phyloP scores from a whole-genome alignment of 2,113 vertebrate species.

The Chamaetylas fuelleborni region DNA sequence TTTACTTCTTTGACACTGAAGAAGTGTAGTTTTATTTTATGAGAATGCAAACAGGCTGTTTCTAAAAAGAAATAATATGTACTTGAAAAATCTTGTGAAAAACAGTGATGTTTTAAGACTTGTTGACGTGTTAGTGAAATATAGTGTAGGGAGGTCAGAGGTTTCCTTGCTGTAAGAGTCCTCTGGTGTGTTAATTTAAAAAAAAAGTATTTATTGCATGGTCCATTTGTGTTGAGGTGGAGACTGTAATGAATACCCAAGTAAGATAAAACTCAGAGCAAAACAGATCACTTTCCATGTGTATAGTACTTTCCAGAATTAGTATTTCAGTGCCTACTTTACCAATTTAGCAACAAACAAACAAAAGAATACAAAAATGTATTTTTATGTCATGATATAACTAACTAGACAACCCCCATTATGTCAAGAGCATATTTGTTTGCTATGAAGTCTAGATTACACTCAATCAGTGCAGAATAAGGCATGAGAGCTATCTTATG shows the following conservation, averaged over 20 bases:
- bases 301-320: not conserved
- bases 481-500: conserved; percentile 15
- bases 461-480: conserved; percentile 31
- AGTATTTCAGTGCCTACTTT: not conserved
- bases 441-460: conserved; percentile 44
- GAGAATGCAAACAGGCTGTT: not conserved
- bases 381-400: conserved; percentile 28
- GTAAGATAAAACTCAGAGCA: not conserved
- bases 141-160: not conserved
- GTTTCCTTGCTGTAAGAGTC: not conserved
- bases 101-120: not conserved
- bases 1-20: not conserved
- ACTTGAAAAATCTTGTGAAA: not conserved
- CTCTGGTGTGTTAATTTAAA: not conserved
- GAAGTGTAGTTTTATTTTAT: not conserved
- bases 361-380: not conserved
- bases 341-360: not conserved
- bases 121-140: not conserved
- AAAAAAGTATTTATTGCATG: not conserved
- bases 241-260: not conserved
- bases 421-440: not conserved
- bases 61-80: not conserved
- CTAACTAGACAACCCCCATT: conserved; percentile 27
- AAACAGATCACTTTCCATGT: not conserved
- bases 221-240: not conserved